These are phyloP conservation scores for Selene dorsalis DNA, from an alignment of 2,797 vertebrate genomes.

Conservation along the genomic window DNA sequence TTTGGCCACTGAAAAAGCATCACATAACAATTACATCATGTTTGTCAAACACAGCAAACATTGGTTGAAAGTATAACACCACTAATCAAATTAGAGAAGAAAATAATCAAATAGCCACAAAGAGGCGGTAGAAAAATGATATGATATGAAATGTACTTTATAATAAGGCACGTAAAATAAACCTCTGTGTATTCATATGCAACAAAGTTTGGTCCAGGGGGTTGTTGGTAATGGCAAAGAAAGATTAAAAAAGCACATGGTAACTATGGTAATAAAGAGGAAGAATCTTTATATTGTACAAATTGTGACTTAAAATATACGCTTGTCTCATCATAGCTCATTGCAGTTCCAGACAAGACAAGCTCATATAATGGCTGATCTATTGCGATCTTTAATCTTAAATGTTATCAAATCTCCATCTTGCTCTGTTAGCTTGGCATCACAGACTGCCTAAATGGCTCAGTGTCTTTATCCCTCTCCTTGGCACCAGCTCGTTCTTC, in stretches of 20 bases:
- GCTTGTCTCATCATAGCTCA: background rate
- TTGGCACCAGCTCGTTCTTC: conserved; percentile 41
- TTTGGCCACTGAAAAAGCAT: conserved; percentile 16
- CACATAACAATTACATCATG: background rate
- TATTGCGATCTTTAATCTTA: background rate
- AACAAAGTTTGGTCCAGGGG: no score
- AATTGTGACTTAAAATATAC: background rate
- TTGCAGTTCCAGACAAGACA: background rate
- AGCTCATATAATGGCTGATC: background rate
- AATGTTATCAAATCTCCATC: conserved; percentile 14
- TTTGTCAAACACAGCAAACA: background rate
- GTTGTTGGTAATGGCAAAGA: no score
- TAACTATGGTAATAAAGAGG: no score
- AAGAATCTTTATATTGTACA: background rate
- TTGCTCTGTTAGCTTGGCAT: conserved; percentile 1
- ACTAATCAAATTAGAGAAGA: conserved; percentile 16
- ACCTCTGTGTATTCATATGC: no score
- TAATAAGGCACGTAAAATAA: no score
- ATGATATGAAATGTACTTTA: no score
- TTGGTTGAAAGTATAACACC: background rate
- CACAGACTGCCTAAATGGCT: conserved; percentile 17
- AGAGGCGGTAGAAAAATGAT: no score
- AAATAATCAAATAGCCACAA: no score
- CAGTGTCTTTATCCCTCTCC: background rate
- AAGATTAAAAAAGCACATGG: no score